phyloP scores from a whole-genome alignment of 2,797 vertebrate genomes.

The Epinephelus awoara region DNA sequence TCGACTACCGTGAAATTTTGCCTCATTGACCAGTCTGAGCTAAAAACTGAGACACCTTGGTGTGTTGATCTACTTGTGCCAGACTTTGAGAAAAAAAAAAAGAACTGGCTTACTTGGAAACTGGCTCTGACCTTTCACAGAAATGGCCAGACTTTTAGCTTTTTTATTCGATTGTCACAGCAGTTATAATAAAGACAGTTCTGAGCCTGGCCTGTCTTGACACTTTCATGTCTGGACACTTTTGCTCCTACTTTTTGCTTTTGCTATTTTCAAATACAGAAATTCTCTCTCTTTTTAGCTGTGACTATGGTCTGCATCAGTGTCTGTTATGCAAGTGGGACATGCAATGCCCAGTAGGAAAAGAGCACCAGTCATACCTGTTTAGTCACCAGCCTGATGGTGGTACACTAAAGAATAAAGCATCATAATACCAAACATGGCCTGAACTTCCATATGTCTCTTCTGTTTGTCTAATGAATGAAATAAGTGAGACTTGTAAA shows the following conservation, averaged over 20 bases:
- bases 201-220: background rate
- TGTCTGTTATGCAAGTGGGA: conserved; percentile 4
- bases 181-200: background rate
- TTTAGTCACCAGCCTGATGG: background rate
- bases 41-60: background rate
- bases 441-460: background rate
- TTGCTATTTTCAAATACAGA: background rate
- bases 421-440: conserved; percentile 1
- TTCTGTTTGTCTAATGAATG: background rate
- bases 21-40: background rate
- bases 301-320: background rate
- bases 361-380: conserved; percentile 1
- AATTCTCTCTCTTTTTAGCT: conserved; percentile 2
- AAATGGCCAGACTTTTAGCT: background rate
- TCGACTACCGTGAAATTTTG: too few species aligned
- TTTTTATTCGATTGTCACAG: background rate
- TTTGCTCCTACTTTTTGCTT: background rate
- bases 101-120: background rate
- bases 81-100: background rate
- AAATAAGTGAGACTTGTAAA: background rate
- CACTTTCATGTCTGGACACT: background rate
- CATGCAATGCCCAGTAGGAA: background rate
- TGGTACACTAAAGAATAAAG: background rate
- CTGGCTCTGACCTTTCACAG: background rate
- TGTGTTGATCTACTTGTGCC: background rate